These are phyloP conservation scores for Heterodera carotae DNA, from an alignment of 1,140 invertebrate species.

Conservation along the genomic window DNA sequence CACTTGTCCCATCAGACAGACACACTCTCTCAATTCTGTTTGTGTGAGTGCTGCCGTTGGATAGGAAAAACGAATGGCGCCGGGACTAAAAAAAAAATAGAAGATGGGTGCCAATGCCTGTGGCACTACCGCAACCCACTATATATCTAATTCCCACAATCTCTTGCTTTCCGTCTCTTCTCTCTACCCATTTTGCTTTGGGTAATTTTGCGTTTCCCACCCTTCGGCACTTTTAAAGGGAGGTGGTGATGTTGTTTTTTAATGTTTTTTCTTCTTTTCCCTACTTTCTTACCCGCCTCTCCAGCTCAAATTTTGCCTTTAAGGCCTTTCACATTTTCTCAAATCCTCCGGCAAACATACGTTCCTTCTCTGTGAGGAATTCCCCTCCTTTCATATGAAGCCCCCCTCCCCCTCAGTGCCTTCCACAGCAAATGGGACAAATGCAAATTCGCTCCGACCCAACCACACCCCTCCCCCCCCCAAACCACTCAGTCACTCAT, in stretches of 20 bases:
- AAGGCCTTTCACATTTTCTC: neutral
- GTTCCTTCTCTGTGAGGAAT: neutral
- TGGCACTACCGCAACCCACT: neutral
- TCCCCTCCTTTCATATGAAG: neutral
- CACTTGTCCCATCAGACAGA: neutral
- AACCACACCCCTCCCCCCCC: neutral
- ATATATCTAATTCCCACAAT: neutral
- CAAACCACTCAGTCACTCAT: constrained; percentile 9
- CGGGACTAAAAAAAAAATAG: neutral
- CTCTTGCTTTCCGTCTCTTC: neutral
- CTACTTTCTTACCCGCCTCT: neutral
- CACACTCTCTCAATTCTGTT: neutral
- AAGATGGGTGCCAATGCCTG: neutral
- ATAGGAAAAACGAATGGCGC: neutral
- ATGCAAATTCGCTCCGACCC: neutral
- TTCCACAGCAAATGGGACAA: constrained; percentile 3
- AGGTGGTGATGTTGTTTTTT: neutral
- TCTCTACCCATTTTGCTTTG: neutral
- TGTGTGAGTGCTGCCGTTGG: no score
- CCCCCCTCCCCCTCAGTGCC: no score
- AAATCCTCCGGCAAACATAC: neutral
- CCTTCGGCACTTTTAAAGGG: neutral
- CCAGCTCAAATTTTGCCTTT: neutral
- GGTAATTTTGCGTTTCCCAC: neutral
- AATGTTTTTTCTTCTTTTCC: neutral